These are phyloP conservation scores for Xestia ashworthii DNA, from an alignment of 2,888 invertebrate species.

Conservation along the genomic window DNA sequence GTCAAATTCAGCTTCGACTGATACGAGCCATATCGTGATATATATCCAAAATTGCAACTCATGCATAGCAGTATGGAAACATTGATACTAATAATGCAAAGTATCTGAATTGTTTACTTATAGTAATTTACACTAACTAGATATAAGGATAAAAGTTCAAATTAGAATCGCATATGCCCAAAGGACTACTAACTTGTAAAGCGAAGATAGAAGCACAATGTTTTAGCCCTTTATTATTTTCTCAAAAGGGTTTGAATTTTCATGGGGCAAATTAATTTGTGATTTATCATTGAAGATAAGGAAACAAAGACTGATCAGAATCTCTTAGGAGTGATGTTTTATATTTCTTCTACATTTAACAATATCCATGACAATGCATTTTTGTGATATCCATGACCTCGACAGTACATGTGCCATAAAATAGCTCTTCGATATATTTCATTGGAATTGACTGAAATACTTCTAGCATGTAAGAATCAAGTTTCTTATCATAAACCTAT, in stretches of 20 bases:
- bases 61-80: slow-evolving; percentile 51
- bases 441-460: slow-evolving; percentile 73
- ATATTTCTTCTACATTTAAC: slow-evolving; percentile 57
- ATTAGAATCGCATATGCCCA: slow-evolving; percentile 72
- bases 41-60: slow-evolving; percentile 60
- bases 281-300: slow-evolving; percentile 66
- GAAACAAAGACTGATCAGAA: slow-evolving; percentile 82
- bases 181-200: slow-evolving; percentile 60
- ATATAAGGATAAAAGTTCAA: slow-evolving; percentile 76
- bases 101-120: slow-evolving; percentile 54
- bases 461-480: slow-evolving; percentile 69
- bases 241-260: slow-evolving; percentile 51
- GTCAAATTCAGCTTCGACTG: slow-evolving; percentile 88
- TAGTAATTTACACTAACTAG: slow-evolving; percentile 60
- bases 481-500: slow-evolving; percentile 52
- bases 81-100: slow-evolving; percentile 38
- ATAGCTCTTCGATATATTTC: slow-evolving; percentile 62
- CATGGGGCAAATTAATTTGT: slow-evolving; percentile 49
- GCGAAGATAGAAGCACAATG: slow-evolving; percentile 52
- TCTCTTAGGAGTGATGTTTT: slow-evolving; percentile 71
- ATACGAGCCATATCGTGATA: slow-evolving; percentile 66
- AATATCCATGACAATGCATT: slow-evolving; percentile 78
- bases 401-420: slow-evolving; percentile 77
- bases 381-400: slow-evolving; percentile 78
- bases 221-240: slow-evolving; percentile 61